Base-by-base conservation (phyloP, 2,888 invertebrate genomes). In the Itoplectis maculator region DNA sequence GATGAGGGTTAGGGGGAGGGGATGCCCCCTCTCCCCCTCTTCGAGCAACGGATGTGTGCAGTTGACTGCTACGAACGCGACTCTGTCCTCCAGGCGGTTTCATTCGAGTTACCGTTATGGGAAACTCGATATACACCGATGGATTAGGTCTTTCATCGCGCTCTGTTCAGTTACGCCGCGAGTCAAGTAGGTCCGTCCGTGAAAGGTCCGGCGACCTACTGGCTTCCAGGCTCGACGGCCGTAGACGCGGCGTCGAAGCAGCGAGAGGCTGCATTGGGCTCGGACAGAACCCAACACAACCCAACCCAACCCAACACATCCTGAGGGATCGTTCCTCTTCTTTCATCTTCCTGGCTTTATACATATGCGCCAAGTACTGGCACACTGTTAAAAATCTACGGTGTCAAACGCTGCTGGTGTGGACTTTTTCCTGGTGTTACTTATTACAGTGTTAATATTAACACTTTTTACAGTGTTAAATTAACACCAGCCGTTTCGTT, bases 161-260 rank as follows among this genome's bases (percentile, higher is more conserved):
- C 13, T 40, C 11, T 35, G 66, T 35, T 66, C 75, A 35, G 51
- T 56, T 40, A 42, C 45, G 54, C 56, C 45, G 29, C 42, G 49
- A 65, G 73, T 73, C 73, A 42, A 79, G 65, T 56, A 37, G 45
- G 66, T 59, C 65, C 49, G 51, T 37, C 59, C 66, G 79, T 73
- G 73, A 79, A 79, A 79, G 73, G 73, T 79, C 56, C 56, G 59
- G 59, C 66, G 79, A 73, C 79, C 72, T 61, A 79, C 73, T 79
- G 47, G 45, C 45, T 47, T 0, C 1, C 23, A 29, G 15, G 8
- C 18, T 42, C 23, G 20, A 18, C 65, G 18, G 9, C n/a, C 11
- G 56, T 35, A 35, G 11, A 13, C 13, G 40, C 1, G 2, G 20
- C 42, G 42, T 3, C 42, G n/a, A 7, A 15, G 5, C 5, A 7